Percentiles rank a stretch among this genome's conserved stretches.
These are phyloP conservation scores for Hycleus cichorii DNA, from an alignment of 1,140 invertebrate species.

Conservation along the genomic window DNA sequence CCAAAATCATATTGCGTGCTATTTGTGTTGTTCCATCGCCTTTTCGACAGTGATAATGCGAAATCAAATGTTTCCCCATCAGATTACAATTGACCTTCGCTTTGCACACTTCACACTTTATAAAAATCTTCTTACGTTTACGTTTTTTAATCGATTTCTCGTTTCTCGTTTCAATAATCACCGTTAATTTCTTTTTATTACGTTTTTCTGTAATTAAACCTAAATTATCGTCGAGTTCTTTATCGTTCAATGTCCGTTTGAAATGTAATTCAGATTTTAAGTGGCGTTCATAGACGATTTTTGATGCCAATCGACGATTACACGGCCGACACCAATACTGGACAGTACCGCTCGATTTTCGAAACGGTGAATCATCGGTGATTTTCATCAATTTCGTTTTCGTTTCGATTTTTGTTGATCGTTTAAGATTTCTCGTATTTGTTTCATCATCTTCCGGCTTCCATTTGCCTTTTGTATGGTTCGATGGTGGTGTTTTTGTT, in stretches of 20 bases:
- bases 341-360: conserved; percentile 44
- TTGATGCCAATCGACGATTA: conserved; percentile 63
- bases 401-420: not conserved
- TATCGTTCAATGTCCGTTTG: conserved; percentile 59
- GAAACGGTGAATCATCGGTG: conserved; percentile 16
- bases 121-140: conserved; percentile 49
- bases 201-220: conserved; percentile 34
- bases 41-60: conserved; percentile 72
- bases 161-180: conserved; percentile 26
- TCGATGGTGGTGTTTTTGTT: conserved; percentile 45
- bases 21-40: conserved; percentile 47
- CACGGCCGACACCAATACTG: conserved; percentile 74
- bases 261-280: conserved; percentile 63
- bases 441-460: conserved; percentile 36
- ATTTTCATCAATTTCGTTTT: conserved; percentile 1
- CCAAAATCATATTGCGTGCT: conserved; percentile 56
- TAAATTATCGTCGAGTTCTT: conserved; percentile 48
- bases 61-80: conserved; percentile 77
- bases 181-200: conserved; percentile 15
- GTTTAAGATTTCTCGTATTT: conserved; percentile 4
- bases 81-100: conserved; percentile 57
- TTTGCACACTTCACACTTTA: conserved; percentile 61
- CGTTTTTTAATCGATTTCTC: conserved; percentile 38
- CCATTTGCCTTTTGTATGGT: conserved; percentile 57
- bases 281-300: conserved; percentile 66